Evolutionary conservation across 2,113 vertebrate genomes (phyloP), one percentile per base, ranked within the genome.

Genomic region (Onychostruthus taczanowskii): DNA sequence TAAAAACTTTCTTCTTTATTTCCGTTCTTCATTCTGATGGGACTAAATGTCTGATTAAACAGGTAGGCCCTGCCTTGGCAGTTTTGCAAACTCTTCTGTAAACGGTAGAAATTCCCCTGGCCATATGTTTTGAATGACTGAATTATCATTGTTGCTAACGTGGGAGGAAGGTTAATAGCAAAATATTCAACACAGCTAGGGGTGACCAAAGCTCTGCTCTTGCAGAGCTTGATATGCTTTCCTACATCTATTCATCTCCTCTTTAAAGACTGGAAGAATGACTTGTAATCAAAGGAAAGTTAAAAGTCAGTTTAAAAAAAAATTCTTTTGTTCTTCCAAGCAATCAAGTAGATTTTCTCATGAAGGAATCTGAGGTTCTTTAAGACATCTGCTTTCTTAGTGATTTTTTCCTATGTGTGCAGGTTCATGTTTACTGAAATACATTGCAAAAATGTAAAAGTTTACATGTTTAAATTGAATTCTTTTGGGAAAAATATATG

Each of bases 71-170:
- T 28, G 39, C 9, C 43, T 59, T 44, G 43, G 23, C 10, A 28
- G 13, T 64, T 92, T 55, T 78, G 52, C 26, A 68, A 41, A 18
- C 4, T 78, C 11, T 75, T 79, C 61, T 5, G 0, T 56, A 50
- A 43, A 84, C 84, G 19, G 27, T 59, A 59, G 70, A 84, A 82
- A 61, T 70, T 55, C 9, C 16, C 20, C 20, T 11, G 5, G 24
- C 13, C 23, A 2, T 13, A 35, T 11, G 10, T 84, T 92, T 92
- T 43, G 53, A 35, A 47, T 23, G 69, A 33, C 15, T 44, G 52
- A 63, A 72, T 91, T 59, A 24, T 47, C 2, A 1, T 44, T 67
- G 58, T 23, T 0, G 0, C 20, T 70, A 55, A 47, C 0, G 0
- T 39, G 26, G 39, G 59, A 77, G 15, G 31, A 75, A 84, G 31